A percentile compares a stretch with the other conserved stretches of the same genome.
These are phyloP conservation scores for Cepphus grylle DNA, from an alignment of 2,113 vertebrate genomes.

Conservation along the genomic window DNA sequence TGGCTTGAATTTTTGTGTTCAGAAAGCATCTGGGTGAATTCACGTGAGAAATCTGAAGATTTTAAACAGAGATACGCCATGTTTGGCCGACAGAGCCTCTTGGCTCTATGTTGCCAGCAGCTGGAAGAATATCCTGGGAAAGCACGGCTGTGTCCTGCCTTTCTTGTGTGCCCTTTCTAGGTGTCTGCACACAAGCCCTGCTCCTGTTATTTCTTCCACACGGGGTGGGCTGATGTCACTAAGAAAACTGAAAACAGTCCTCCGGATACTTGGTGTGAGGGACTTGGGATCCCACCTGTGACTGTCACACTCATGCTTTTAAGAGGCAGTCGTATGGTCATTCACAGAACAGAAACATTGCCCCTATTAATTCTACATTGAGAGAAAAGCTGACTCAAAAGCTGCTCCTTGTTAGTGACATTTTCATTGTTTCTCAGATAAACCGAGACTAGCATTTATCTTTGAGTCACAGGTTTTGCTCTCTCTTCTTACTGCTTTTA, in stretches of 20 bases:
- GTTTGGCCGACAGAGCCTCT: background rate
- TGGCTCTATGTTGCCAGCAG: rapidly evolving
- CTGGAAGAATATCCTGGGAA: background rate
- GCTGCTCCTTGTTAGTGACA: background rate
- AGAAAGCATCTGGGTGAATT: background rate
- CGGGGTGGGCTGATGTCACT: background rate
- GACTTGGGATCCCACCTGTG: background rate
- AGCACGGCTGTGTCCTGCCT: background rate
- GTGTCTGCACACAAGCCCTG: background rate
- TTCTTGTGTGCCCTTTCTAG: rapidly evolving
- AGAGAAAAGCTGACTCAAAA: background rate
- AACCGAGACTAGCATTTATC: slow-evolving; percentile 31
- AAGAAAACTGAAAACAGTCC: background rate
- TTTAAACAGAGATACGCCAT: rapidly evolving
- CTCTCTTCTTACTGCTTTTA: background rate
- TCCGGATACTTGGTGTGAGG: background rate
- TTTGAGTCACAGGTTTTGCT: background rate
- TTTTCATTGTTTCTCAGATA: slow-evolving; percentile 36
- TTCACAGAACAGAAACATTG: background rate
- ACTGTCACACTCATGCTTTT: background rate
- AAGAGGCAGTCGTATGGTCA: background rate
- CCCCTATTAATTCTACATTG: rapidly evolving
- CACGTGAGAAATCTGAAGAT: background rate
- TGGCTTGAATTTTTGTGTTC: background rate
- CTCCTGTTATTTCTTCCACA: background rate